Evolutionary conservation across 2,888 invertebrate species (phyloP).

Genomic region (Pyrrhia umbra): DNA sequence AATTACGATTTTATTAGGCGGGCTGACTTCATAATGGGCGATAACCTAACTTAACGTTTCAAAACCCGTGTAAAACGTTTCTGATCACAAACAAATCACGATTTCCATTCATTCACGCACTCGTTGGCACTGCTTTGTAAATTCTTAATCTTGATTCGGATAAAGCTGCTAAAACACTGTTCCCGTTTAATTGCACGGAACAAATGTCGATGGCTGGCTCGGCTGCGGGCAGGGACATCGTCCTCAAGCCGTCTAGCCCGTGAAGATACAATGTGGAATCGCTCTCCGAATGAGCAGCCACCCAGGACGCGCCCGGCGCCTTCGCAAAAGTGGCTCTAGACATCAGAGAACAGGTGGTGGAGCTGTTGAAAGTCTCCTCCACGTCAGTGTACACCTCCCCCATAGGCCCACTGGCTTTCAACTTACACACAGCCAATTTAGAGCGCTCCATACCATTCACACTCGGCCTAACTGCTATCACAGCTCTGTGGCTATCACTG

Average conservation of each 20-base stretch:
- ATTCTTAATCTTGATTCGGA: conserved; percentile 92
- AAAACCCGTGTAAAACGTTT: too few relatives aligned
- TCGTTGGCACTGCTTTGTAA: conserved; percentile 88
- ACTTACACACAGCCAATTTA: conserved; percentile 81
- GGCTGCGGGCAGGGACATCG: conserved; percentile 90
- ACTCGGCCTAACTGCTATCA: conserved; percentile 93
- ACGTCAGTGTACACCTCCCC: conserved; percentile 89
- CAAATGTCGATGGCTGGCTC: conserved; percentile 93
- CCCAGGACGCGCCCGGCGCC: conserved; percentile 90
- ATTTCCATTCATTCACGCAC: conserved; percentile 58
- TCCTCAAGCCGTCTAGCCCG: conserved; percentile 88
- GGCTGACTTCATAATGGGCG: too few relatives aligned
- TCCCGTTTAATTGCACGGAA: conserved; percentile 88
- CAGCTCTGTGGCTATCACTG: conserved; percentile 90
- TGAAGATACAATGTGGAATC: conserved; percentile 92
- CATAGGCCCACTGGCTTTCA: conserved; percentile 76
- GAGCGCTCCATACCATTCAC: conserved; percentile 84
- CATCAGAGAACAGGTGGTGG: conserved; percentile 92
- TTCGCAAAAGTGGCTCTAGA: conserved; percentile 92
- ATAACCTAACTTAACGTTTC: too few relatives aligned
- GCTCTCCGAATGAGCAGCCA: conserved; percentile 94
- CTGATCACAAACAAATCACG: too few relatives aligned
- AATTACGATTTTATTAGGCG: too few relatives aligned
- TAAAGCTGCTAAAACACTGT: conserved; percentile 91
- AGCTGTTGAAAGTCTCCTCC: conserved; percentile 92